phyloP scores from a whole-genome alignment of 2,113 vertebrate genomes.

The Anoplopoma fimbria region DNA sequence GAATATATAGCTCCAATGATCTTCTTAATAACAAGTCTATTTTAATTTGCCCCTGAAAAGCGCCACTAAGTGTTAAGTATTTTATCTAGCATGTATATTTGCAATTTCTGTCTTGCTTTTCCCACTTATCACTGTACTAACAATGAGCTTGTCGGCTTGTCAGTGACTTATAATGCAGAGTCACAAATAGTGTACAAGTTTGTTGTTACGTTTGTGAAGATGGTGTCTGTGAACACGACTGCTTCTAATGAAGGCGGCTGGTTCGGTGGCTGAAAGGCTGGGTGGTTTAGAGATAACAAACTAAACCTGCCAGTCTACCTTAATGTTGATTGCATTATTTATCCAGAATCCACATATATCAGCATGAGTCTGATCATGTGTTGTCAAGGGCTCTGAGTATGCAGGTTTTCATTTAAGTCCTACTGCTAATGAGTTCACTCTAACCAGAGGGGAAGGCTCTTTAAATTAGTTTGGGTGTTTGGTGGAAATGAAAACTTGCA shows the following conservation, averaged over 20 bases:
- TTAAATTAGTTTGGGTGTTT: neutral
- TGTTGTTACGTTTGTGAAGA: constrained; percentile 31
- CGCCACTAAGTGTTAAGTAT: constrained; percentile 71
- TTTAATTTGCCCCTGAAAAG: constrained; percentile 44
- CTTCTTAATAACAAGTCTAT: constrained; percentile 23
- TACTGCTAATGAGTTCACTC: neutral
- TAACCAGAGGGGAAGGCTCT: neutral
- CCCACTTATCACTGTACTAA: constrained; percentile 48
- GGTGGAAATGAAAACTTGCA: constrained; percentile 26
- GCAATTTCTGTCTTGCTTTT: constrained; percentile 52
- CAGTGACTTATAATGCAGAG: constrained; percentile 30
- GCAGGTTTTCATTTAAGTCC: constrained; percentile 4
- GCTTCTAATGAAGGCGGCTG: constrained; percentile 38
- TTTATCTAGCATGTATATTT: constrained; percentile 69
- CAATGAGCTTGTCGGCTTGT: constrained; percentile 38
- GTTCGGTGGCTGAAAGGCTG: constrained; percentile 11
- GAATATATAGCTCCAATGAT: constrained; percentile 35
- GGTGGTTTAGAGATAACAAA: constrained; percentile 19
- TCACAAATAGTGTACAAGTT: constrained; percentile 30
- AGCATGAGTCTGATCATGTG: constrained; percentile 8
- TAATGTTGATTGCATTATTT: constrained; percentile 22
- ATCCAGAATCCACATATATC: constrained; percentile 21
- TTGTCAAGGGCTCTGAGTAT: neutral
- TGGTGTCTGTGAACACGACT: constrained; percentile 23
- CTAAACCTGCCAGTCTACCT: constrained; percentile 30